phyloP scores from a whole-genome alignment of 2,113 vertebrate genomes.

The Saguinus midas region DNA sequence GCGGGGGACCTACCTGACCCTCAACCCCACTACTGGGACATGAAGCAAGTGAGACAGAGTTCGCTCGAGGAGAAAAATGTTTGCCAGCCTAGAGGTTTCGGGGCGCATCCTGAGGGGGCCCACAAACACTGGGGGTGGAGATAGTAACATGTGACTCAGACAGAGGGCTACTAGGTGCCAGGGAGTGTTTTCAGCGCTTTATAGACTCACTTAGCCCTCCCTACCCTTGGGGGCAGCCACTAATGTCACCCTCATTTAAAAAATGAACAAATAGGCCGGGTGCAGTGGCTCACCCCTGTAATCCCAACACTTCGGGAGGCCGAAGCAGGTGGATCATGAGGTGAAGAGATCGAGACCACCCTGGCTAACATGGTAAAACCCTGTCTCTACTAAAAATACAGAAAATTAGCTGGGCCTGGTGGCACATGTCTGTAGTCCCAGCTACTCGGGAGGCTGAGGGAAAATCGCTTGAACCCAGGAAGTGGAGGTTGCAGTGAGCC shows the following conservation, averaged over 20 bases:
- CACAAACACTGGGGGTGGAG: background rate
- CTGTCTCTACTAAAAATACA: no score
- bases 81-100: background rate
- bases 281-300: no score
- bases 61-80: background rate
- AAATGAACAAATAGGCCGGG: background rate
- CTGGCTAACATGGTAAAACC: no score
- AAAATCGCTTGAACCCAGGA: no score
- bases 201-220: background rate
- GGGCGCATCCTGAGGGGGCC: background rate
- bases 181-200: background rate
- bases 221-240: background rate
- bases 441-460: no score
- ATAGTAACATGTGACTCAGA: rapidly evolving
- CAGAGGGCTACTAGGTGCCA: background rate
- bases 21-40: background rate
- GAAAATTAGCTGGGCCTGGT: no score
- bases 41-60: background rate
- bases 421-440: no score
- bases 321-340: no score
- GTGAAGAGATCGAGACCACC: no score
- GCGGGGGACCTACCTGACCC: background rate
- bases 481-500: no score
- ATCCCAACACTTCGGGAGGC: no score
- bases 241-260: background rate